Conservation (phyloP, 2,113 vertebrate species). For the Tautogolabrus adspersus region DNA sequence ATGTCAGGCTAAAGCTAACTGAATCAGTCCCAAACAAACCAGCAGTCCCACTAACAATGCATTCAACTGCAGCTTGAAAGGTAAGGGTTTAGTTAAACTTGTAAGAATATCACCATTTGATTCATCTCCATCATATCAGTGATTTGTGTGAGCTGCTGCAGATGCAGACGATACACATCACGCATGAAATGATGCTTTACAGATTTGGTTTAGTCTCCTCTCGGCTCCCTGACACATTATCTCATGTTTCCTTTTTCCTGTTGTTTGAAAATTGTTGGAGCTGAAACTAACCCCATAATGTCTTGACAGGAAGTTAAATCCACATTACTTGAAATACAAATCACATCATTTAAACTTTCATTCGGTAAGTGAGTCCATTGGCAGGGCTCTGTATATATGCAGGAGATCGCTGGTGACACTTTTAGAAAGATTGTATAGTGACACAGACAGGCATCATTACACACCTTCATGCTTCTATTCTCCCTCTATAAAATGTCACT, state of each 20-base stretch:
- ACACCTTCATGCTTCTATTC: constrained; percentile 66
- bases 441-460: constrained; percentile 64
- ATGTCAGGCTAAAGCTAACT: too few species aligned
- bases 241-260: not conserved
- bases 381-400: constrained; percentile 6
- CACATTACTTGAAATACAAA: not conserved
- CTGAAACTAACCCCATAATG: not conserved
- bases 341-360: not conserved
- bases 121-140: not conserved
- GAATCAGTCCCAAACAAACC: too few species aligned
- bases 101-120: too few species aligned
- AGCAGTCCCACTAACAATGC: too few species aligned
- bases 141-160: not conserved
- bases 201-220: not conserved
- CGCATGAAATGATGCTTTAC: not conserved
- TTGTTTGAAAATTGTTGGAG: constrained; percentile 4
- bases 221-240: constrained; percentile 14
- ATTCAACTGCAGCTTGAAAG: too few species aligned
- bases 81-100: too few species aligned
- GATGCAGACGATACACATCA: not conserved
- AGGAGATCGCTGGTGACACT: constrained; percentile 23
- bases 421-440: constrained; percentile 39
- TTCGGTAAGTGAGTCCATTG: not conserved
- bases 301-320: not conserved
- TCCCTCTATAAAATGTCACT: constrained; percentile 59